Evolutionary conservation across 2,797 vertebrate species (phyloP).

Genomic region (Megaceryle alcyon): DNA sequence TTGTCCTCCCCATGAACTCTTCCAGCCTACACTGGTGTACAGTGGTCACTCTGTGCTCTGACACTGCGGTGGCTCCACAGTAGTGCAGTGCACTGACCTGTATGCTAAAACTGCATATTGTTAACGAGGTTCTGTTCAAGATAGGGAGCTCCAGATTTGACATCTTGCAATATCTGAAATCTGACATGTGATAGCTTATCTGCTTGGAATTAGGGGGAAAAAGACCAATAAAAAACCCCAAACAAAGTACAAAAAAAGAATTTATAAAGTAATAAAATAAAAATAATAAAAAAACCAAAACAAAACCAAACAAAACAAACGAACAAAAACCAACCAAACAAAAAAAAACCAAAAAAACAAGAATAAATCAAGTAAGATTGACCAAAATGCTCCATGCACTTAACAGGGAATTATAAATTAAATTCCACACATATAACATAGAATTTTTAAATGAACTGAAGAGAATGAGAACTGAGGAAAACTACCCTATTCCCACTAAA

Average conservation of each 20-base stretch:
- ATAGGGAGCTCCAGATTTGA: background rate
- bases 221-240: background rate
- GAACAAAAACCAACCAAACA: too few relatives aligned
- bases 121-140: background rate
- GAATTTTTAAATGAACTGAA: background rate
- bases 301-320: too few relatives aligned
- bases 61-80: too few relatives aligned
- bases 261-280: too few relatives aligned
- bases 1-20: background rate
- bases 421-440: background rate
- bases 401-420: background rate
- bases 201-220: background rate
- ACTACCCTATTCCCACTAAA: background rate
- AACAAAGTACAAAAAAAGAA: too few relatives aligned
- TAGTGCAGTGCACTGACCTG: background rate
- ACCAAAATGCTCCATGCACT: background rate
- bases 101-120: rapidly evolving
- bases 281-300: too few relatives aligned
- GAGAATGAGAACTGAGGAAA: background rate
- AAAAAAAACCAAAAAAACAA: too few relatives aligned
- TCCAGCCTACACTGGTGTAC: background rate
- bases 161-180: background rate
- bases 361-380: background rate
- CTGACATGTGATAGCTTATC: background rate
- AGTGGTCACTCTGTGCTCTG: background rate